Percentiles rank a stretch among this genome's conserved stretches.
phyloP scores from a whole-genome alignment of 2,888 invertebrate genomes.

The Stenurella melanura region DNA sequence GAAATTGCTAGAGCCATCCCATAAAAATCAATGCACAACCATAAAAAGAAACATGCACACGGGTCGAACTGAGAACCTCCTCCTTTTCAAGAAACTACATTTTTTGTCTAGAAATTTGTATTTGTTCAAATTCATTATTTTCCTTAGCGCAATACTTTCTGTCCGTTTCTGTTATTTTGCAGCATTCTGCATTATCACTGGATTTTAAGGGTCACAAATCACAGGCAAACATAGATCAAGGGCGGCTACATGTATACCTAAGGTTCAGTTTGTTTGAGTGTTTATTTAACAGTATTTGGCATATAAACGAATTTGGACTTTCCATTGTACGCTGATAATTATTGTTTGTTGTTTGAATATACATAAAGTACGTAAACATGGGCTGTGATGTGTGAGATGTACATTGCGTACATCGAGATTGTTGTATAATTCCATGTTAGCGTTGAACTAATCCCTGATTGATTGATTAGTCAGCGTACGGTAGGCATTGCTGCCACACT shows the following conservation, averaged over 20 bases:
- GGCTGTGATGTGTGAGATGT: not conserved
- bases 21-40: too few relatives aligned
- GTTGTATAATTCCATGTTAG: not conserved
- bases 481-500: too few relatives aligned
- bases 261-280: not conserved
- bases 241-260: constrained; percentile 21
- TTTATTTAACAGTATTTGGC: constrained; percentile 18
- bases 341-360: constrained; percentile 9
- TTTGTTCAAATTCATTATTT: not conserved
- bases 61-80: too few relatives aligned
- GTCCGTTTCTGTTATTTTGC: not conserved
- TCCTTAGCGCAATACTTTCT: not conserved
- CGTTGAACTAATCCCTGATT: not conserved
- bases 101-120: too few relatives aligned
- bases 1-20: too few relatives aligned
- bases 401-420: not conserved
- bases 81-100: too few relatives aligned
- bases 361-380: not conserved
- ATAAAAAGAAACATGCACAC: too few relatives aligned
- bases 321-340: constrained; percentile 17
- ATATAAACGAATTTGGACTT: not conserved
- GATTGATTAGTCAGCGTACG: too few relatives aligned
- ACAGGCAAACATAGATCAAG: constrained; percentile 28
- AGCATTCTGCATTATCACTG: not conserved
- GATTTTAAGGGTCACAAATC: constrained; percentile 30